phyloP scores from a whole-genome alignment of 2,797 vertebrate genomes.

The Danio choprae region DNA sequence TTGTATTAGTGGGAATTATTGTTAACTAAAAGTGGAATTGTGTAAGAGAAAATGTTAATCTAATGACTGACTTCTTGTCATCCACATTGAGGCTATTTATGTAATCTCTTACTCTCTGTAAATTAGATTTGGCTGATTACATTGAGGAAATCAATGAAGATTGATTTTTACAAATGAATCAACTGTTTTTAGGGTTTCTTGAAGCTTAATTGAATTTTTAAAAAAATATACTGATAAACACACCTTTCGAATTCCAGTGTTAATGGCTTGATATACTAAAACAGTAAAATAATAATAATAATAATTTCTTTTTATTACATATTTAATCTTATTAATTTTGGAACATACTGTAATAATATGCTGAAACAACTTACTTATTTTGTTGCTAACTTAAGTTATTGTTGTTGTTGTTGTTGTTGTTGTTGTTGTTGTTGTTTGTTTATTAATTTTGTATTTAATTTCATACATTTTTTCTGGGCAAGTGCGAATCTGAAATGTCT shows the following conservation, averaged over 20 bases:
- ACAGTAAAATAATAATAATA: too few species aligned
- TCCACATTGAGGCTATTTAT: background rate
- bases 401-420: too few species aligned
- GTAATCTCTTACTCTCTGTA: background rate
- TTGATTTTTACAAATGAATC: slow-evolving; percentile 22
- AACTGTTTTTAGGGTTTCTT: background rate
- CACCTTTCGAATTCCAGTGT: background rate
- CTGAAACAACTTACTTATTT: too few species aligned
- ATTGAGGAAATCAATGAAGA: slow-evolving; percentile 8
- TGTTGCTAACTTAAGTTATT: too few species aligned
- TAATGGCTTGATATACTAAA: too few species aligned
- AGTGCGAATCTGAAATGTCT: too few species aligned
- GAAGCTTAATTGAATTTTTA: background rate
- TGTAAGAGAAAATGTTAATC: slow-evolving; percentile 29
- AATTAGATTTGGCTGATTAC: background rate
- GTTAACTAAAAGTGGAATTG: slow-evolving; percentile 13
- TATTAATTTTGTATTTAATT: too few species aligned
- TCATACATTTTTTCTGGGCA: too few species aligned
- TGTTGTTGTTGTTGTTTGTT: too few species aligned
- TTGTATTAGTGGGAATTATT: slow-evolving; percentile 24
- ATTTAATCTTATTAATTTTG: too few species aligned
- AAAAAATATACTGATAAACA: background rate
- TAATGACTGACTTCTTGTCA: background rate
- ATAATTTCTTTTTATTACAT: too few species aligned
- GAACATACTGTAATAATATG: too few species aligned